Conservation (phyloP, 2,113 vertebrate species). For the Tauraco erythrolophus region DNA sequence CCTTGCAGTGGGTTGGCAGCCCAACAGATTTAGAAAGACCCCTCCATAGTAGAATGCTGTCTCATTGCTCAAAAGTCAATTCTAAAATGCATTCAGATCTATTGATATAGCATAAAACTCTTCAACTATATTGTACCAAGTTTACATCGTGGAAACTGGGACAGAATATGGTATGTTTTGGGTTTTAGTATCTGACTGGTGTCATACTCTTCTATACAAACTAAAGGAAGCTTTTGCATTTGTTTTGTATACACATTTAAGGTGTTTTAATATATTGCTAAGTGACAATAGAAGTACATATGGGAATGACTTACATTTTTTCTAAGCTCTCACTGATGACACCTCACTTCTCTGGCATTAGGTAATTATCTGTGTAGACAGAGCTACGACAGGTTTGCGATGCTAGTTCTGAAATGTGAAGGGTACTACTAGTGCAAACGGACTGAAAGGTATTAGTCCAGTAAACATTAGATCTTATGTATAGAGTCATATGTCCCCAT, state of each 20-base stretch:
- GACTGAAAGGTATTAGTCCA: background rate
- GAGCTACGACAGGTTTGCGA: background rate
- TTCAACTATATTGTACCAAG: background rate
- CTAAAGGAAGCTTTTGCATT: background rate
- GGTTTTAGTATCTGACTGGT: background rate
- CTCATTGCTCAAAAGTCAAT: background rate
- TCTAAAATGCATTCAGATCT: background rate
- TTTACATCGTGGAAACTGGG: background rate
- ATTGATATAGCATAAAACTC: background rate
- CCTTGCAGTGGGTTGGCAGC: background rate
- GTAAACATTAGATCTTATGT: background rate
- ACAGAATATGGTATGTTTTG: background rate
- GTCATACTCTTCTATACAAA: background rate
- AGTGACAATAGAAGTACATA: background rate
- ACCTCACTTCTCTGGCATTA: background rate
- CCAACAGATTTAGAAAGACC: background rate
- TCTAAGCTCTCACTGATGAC: background rate
- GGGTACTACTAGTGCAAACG: background rate
- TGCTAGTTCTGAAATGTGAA: background rate
- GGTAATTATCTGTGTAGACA: background rate
- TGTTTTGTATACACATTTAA: background rate
- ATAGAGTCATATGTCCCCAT: background rate
- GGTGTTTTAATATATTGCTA: rapidly evolving
- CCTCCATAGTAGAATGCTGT: background rate
- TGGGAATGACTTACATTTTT: background rate